Evolutionary conservation across 2,888 invertebrate genomes (phyloP), one percentile per base, ranked within the genome.

Genomic region (Leuctra nigra): DNA sequence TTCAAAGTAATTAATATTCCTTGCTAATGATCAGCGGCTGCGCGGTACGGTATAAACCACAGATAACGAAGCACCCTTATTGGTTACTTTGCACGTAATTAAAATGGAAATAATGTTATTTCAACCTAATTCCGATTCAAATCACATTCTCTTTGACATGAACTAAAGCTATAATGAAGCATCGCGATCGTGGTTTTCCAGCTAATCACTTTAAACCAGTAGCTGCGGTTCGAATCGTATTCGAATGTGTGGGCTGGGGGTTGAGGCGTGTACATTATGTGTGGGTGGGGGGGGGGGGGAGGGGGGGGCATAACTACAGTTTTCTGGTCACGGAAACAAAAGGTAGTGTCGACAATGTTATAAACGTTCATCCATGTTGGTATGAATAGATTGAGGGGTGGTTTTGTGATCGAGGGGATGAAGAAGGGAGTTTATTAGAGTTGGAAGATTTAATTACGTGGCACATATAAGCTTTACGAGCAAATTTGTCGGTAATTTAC

Each of bases 321-420:
- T 57, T 57, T 54, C 54, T 39, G 41, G 54, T 47, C 57, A 54
- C 57, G 57, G 33, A 57, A 53, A 57, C 54, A 54, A 54, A 57
- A 57, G 47, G 54, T 54, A 16, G 48, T 14, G 48, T 38, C 35
- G 29, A 6, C 6, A 29, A 29, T 29, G 29, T 7, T 29, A 29
- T n/a, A n/a, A n/a, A n/a, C n/a, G n/a, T n/a, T n/a, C n/a, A n/a
- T n/a, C n/a, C n/a, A n/a, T n/a, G n/a, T n/a, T n/a, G n/a, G n/a
- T n/a, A n/a, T n/a, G n/a, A n/a, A n/a, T n/a, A n/a, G n/a, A n/a
- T n/a, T n/a, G n/a, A n/a, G n/a, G n/a, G n/a, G n/a, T n/a, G n/a
- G n/a, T n/a, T n/a, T n/a, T n/a, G n/a, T n/a, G n/a, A n/a, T n/a
- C n/a, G n/a, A n/a, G n/a, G n/a, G n/a, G n/a, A n/a, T n/a, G n/a